phyloP scores from a whole-genome alignment of 2,113 vertebrate species.

The Anhinga rufa region DNA sequence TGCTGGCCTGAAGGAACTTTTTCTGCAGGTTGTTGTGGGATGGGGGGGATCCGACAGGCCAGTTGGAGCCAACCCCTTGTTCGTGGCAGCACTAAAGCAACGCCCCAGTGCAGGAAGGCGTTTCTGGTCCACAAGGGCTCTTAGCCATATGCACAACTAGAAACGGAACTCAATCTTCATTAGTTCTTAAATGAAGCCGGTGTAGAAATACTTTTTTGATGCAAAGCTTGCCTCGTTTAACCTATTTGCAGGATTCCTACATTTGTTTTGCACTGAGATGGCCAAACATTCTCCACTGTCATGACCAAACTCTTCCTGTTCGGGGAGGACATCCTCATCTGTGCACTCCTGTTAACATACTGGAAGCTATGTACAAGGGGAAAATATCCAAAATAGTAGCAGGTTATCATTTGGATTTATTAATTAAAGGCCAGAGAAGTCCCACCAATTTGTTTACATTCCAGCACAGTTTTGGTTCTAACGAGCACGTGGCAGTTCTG shows the following conservation, averaged over 20 bases:
- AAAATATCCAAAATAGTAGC: neutral
- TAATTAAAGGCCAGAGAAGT: neutral
- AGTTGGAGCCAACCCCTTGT: neutral
- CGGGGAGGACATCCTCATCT: neutral
- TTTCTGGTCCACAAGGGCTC: neutral
- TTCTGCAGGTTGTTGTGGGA: neutral
- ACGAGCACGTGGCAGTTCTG: neutral
- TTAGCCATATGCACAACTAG: neutral
- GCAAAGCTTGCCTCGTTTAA: neutral
- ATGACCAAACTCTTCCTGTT: conserved; percentile 36
- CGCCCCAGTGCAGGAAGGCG: neutral
- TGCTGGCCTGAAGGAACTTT: neutral
- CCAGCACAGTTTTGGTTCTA: conserved; percentile 8
- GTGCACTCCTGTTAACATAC: neutral
- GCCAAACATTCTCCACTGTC: conserved; percentile 18
- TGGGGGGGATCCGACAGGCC: neutral
- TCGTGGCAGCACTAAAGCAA: neutral
- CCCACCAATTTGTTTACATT: conserved; percentile 30
- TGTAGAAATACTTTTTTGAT: neutral
- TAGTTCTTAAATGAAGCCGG: neutral
- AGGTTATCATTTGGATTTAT: neutral
- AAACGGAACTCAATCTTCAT: neutral
- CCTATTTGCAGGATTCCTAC: neutral
- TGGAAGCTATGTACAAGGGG: conserved; percentile 51
- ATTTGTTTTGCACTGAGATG: conserved; percentile 4